A percentile compares a stretch with the other conserved stretches of the same genome.
phyloP scores from a whole-genome alignment of 2,888 invertebrate species.

The Anagyrus pseudococci region DNA sequence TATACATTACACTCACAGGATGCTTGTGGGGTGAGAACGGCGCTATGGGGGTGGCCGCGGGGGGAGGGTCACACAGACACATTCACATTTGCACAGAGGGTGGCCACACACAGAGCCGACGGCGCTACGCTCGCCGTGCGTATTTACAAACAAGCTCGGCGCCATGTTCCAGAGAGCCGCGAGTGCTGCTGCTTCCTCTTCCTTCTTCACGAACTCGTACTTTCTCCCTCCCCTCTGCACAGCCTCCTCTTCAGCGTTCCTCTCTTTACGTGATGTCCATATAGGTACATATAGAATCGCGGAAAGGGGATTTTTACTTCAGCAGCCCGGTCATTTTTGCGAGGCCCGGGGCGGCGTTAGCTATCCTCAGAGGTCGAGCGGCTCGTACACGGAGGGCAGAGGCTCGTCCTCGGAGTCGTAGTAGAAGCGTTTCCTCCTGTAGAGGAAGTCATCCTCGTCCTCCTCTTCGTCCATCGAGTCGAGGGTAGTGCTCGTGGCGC shows the following conservation, averaged over 20 bases:
- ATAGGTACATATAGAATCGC: background rate
- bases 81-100: too few relatives aligned
- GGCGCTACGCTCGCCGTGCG: too few relatives aligned
- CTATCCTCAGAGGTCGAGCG: conserved; percentile 50
- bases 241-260: too few relatives aligned
- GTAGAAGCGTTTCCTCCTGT: conserved; percentile 53
- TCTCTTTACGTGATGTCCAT: background rate
- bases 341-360: background rate
- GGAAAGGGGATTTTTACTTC: background rate
- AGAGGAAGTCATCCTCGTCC: conserved; percentile 36
- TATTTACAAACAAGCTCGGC: background rate
- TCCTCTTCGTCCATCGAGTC: background rate
- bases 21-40: too few relatives aligned
- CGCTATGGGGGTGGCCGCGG: too few relatives aligned
- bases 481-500: conserved; percentile 16
- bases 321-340: background rate
- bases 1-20: too few relatives aligned
- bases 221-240: background rate
- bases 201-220: background rate
- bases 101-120: too few relatives aligned
- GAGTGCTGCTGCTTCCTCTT: background rate
- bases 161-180: background rate
- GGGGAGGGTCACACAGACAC: too few relatives aligned
- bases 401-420: conserved; percentile 57
- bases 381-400: conserved; percentile 52